These are phyloP conservation scores for Vanacampus margaritifer DNA, from an alignment of 2,113 vertebrate species.

Conservation along the genomic window DNA sequence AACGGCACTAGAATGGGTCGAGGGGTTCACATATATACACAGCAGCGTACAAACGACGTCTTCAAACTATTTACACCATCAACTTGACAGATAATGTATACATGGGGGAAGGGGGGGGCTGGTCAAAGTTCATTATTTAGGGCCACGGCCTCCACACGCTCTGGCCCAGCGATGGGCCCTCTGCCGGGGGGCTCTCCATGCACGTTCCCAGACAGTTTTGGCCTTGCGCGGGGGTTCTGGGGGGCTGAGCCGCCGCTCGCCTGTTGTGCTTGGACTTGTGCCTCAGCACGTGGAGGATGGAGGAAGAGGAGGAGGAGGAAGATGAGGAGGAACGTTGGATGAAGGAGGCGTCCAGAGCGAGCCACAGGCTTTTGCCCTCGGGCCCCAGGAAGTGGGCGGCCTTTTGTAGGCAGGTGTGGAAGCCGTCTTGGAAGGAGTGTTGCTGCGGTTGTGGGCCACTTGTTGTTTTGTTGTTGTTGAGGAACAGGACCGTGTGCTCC, in stretches of 20 bases:
- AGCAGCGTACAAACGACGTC: not conserved
- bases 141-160: conserved; percentile 9
- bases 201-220: not conserved
- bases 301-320: not conserved
- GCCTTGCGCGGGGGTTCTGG: not conserved
- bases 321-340: not conserved
- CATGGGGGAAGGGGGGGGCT: not conserved
- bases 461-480: not conserved
- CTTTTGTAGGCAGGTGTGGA: conserved; percentile 5
- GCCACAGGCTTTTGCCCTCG: not conserved
- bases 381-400: conserved; percentile 11
- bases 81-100: conserved; percentile 1
- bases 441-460: not conserved
- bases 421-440: conserved; percentile 6
- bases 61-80: conserved; percentile 1
- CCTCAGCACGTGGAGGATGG: conserved; percentile 3
- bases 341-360: not conserved
- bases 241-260: not conserved
- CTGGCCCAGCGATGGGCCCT: not conserved
- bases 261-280: conserved; percentile 1
- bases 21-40: conserved; percentile 1
- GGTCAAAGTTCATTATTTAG: not conserved
- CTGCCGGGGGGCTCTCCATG: not conserved
- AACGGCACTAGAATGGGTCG: not conserved
- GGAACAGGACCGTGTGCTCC: conserved; percentile 8